Percentiles rank a stretch among this genome's conserved stretches.
Conservation (phyloP, 1,140 invertebrate species). For the Diabrotica undecimpunctata region DNA sequence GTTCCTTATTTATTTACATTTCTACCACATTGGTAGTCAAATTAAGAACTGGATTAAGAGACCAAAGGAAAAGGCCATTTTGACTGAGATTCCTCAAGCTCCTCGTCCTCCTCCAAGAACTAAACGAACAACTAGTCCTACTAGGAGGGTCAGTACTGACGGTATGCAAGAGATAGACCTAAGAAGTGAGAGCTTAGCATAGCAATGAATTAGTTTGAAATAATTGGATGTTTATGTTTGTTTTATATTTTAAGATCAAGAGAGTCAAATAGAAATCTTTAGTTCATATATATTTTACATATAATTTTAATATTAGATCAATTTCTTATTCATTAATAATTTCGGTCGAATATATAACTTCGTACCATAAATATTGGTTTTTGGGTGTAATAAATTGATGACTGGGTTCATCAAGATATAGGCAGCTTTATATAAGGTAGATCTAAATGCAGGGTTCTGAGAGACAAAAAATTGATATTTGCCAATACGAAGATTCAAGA, state of each 20-base stretch:
- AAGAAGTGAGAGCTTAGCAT: conserved; percentile 29
- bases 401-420: too few relatives aligned
- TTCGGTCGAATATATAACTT: too few relatives aligned
- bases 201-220: neutral
- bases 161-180: conserved; percentile 31
- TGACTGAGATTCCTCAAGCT: conserved; percentile 21
- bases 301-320: too few relatives aligned
- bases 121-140: conserved; percentile 22
- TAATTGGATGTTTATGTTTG: neutral
- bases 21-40: conserved; percentile 44
- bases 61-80: conserved; percentile 23
- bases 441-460: too few relatives aligned
- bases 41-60: conserved; percentile 41
- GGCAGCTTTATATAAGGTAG: too few relatives aligned
- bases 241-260: neutral
- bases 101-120: conserved; percentile 34
- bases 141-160: conserved; percentile 10
- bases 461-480: too few relatives aligned
- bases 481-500: too few relatives aligned
- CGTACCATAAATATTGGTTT: too few relatives aligned
- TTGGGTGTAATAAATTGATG: too few relatives aligned
- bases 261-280: too few relatives aligned
- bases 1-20: conserved; percentile 46
- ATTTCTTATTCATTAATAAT: too few relatives aligned
- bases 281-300: too few relatives aligned